These are phyloP conservation scores for Spisula solida DNA, from an alignment of 2,888 invertebrate genomes.

Conservation along the genomic window DNA sequence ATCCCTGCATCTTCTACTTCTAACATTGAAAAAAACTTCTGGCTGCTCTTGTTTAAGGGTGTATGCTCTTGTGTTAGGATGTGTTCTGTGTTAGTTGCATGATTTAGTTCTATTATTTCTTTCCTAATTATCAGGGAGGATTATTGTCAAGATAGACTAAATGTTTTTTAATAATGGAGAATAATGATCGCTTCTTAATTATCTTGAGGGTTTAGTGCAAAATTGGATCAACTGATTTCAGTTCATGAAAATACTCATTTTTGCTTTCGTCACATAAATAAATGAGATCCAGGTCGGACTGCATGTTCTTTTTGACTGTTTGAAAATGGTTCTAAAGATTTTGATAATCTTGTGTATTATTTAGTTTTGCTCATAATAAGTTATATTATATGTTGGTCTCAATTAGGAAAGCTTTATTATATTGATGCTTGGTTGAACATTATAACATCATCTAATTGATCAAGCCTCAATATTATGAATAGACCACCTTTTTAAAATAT, in stretches of 20 bases:
- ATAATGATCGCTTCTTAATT: not conserved
- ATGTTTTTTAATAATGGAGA: not conserved
- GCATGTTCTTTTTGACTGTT: no score
- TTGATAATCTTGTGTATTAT: not conserved
- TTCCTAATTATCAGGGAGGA: not conserved
- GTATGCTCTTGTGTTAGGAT: not conserved
- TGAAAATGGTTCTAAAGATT: not conserved
- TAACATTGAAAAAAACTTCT: not conserved
- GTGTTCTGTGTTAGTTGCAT: not conserved
- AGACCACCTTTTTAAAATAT: no score
- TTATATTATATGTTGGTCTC: not conserved
- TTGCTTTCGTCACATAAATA: not conserved
- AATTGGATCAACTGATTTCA: not conserved
- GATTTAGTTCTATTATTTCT: not conserved
- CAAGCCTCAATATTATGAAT: no score
- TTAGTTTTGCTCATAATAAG: not conserved
- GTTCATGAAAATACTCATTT: not conserved
- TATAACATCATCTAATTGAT: no score
- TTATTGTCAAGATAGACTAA: not conserved
- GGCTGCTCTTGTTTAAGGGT: not conserved
- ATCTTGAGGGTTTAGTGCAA: not conserved
- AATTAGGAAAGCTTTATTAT: not conserved
- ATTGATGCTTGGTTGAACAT: not conserved
- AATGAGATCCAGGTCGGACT: not conserved
- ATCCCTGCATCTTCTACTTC: constrained; percentile 21